Conservation (phyloP, 1,140 invertebrate species). For the Drosophila navojoa region DNA sequence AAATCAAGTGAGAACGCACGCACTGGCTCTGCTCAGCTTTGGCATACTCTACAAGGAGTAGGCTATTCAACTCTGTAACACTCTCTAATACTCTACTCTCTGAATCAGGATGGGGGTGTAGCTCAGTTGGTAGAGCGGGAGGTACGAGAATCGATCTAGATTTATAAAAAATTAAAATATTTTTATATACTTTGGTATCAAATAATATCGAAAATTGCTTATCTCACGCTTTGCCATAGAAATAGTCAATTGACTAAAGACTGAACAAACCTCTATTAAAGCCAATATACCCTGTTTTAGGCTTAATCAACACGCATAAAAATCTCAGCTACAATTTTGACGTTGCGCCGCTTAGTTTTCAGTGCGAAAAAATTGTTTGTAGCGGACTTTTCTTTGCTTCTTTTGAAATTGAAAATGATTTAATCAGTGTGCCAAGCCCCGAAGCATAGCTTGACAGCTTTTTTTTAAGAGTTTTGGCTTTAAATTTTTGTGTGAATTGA, state of each 20-base stretch:
- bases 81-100: too few species aligned
- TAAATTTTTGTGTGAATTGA: not conserved
- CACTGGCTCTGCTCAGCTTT: not conserved
- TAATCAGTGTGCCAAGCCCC: conserved; percentile 53
- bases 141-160: too few species aligned
- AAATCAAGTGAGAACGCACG: not conserved
- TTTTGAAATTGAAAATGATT: conserved; percentile 56
- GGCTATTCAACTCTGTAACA: too few species aligned
- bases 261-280: too few species aligned
- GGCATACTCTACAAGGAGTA: conserved; percentile 1
- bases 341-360: conserved; percentile 8
- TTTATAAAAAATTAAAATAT: too few species aligned
- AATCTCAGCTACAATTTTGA: not conserved
- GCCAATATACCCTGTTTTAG: too few species aligned
- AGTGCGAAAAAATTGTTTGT: conserved; percentile 1
- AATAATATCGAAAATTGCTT: too few species aligned
- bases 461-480: conserved; percentile 15
- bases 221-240: too few species aligned
- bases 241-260: too few species aligned
- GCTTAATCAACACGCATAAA: not conserved
- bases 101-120: too few species aligned
- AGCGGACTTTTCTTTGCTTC: conserved; percentile 17
- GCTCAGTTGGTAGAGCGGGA: too few species aligned
- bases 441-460: conserved; percentile 40
- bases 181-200: too few species aligned